Conservation (phyloP, 2,888 invertebrate genomes). For the Drosophila gaucha region DNA sequence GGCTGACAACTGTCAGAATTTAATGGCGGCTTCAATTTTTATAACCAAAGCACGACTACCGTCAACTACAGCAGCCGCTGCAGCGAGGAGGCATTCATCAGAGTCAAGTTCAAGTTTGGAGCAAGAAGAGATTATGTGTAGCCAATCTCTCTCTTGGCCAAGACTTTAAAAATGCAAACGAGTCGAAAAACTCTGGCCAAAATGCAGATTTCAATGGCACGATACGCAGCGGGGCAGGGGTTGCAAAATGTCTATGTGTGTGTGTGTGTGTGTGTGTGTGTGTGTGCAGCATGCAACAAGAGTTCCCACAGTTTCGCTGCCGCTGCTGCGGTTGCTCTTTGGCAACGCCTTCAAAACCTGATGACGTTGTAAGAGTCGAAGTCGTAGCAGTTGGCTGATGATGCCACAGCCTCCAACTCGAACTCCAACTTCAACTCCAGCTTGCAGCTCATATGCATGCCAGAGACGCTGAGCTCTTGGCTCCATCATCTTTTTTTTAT, state of each 20-base stretch:
- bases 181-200: constrained; percentile 53
- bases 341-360: constrained; percentile 78
- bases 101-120: constrained; percentile 56
- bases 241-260: no score
- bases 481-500: constrained; percentile 14
- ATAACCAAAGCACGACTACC: constrained; percentile 80
- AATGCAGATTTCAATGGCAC: constrained; percentile 79
- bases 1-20: constrained; percentile 81
- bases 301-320: constrained; percentile 75
- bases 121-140: constrained; percentile 64
- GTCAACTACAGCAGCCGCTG: constrained; percentile 27
- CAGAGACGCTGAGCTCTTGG: constrained; percentile 17
- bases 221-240: constrained; percentile 50
- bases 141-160: constrained; percentile 59
- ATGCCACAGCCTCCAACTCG: constrained; percentile 34
- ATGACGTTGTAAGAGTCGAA: constrained; percentile 72
- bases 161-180: constrained; percentile 71
- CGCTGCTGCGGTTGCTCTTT: constrained; percentile 73
- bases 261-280: constrained; percentile 40
- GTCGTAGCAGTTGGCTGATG: constrained; percentile 53
- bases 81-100: constrained; percentile 37
- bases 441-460: constrained; percentile 62
- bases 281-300: constrained; percentile 76
- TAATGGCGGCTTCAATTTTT: constrained; percentile 81
- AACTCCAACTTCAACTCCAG: constrained; percentile 12